A percentile compares a stretch with the other conserved stretches of the same genome.
These are phyloP conservation scores for Brachyhypopomus gauderio DNA, from an alignment of 2,113 vertebrate species.

Conservation along the genomic window DNA sequence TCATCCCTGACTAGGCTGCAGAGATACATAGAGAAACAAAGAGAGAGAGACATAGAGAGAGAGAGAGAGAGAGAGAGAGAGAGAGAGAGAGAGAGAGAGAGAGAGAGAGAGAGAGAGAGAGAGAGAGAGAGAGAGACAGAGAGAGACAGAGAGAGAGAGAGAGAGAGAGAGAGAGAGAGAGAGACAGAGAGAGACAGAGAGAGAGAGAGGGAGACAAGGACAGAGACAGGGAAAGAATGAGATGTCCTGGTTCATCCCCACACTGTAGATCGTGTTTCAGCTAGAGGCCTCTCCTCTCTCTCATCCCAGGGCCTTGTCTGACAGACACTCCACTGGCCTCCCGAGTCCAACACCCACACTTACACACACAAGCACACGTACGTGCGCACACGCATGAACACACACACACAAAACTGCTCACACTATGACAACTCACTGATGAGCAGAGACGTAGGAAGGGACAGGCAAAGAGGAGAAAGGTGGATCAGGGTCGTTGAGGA, in stretches of 20 bases:
- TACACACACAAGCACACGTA: conserved; percentile 39
- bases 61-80: not conserved
- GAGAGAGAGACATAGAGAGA: conserved; percentile 26
- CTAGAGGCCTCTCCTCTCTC: conserved; percentile 47
- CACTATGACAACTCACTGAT: no score
- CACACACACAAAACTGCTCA: conserved; percentile 9
- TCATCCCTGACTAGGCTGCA: conserved; percentile 49
- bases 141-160: no score
- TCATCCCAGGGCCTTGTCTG: conserved; percentile 43
- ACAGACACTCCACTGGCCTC: conserved; percentile 30
- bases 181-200: conserved; percentile 26
- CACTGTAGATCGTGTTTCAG: conserved; percentile 53
- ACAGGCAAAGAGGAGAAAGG: not conserved
- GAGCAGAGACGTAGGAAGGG: no score
- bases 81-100: not conserved
- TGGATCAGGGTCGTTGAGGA: not conserved
- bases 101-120: conserved; percentile 38
- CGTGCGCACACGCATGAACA: conserved; percentile 9
- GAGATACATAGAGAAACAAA: conserved; percentile 25
- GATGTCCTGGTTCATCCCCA: conserved; percentile 41
- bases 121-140: not conserved
- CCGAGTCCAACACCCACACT: conserved; percentile 21
- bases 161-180: not conserved
- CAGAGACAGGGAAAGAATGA: conserved; percentile 35
- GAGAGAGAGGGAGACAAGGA: conserved; percentile 16